Conservation (phyloP, 2,797 vertebrate species). For the Spondyliosoma cantharus region DNA sequence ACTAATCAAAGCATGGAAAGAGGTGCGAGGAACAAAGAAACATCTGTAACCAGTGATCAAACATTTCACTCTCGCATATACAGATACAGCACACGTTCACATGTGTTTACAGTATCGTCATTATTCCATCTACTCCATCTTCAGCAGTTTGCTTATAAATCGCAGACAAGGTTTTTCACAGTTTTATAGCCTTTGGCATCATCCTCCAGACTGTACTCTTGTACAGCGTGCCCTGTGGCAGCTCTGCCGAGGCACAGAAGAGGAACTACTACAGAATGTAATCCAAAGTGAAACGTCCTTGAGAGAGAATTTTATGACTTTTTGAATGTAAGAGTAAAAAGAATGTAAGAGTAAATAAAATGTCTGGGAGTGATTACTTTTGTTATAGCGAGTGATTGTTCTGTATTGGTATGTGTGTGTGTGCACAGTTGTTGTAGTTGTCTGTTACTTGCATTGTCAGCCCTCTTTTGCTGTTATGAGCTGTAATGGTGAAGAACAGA, state of each 20-base stretch:
- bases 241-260: conserved; percentile 5
- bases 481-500: conserved; percentile 35
- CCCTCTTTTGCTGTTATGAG: conserved; percentile 30
- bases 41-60: not conserved
- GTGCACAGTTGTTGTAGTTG: conserved; percentile 18
- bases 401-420: conserved; percentile 5
- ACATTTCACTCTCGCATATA: conserved; percentile 8
- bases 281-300: conserved; percentile 50
- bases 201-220: not conserved
- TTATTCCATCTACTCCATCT: not conserved
- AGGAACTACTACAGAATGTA: conserved; percentile 43
- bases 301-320: conserved; percentile 27
- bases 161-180: not conserved
- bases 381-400: not conserved
- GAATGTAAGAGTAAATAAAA: not conserved
- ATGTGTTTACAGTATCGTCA: not conserved
- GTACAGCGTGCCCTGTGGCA: conserved; percentile 17
- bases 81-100: not conserved
- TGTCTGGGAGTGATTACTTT: not conserved
- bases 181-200: conserved; percentile 14
- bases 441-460: conserved; percentile 28
- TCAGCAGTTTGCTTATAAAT: conserved; percentile 15
- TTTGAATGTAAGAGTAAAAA: conserved; percentile 10
- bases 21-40: not conserved
- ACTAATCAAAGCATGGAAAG: not conserved